Base-by-base conservation (phyloP, 92 coral and sea anemone genomes). In the Porites cylindrica region DNA sequence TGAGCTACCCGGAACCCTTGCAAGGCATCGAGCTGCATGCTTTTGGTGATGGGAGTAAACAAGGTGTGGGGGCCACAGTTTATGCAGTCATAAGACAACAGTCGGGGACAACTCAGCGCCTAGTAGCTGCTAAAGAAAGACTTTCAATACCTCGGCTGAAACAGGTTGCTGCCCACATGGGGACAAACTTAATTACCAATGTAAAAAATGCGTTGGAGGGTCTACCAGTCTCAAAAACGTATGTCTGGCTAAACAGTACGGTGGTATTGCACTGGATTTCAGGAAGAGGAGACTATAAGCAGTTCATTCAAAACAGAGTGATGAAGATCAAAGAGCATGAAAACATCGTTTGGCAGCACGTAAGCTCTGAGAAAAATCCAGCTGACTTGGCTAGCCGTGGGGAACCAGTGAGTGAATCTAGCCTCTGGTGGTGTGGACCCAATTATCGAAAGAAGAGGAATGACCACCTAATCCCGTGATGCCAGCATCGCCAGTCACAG, bases 391-490 rank as follows among this genome's bases (percentile, higher is more conserved):
- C 72, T 17, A 84, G 80, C 32, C 51, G 52, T 16, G 82, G 88
- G 7, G 20, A 19, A 9, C 24, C 12, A 18, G n/a, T 13, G 14
- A 54, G 12, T 54, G 60, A 54, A 54, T n/a, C 70, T n/a, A 4
- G 6, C 14, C 86, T 85, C 12, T 89, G 89, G 89, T 68, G 85
- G 84, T 50, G 59, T 5, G 88, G 91, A 18, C 91, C 91, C 1
- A 80, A 82, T 58, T 81, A 0, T 1, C 61, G 8, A 72, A 53
- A 19, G 21, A 21, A 24, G 87, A 88, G 14, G 32, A 54, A 1
- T 76, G 89, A 88, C 92, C 89, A 14, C 53, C 91, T 5, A 68
- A 88, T 10, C 64, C 76, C 9, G 74, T 81, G 54, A 80, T 82
- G 2, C 17, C 67, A 7, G 43, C 76, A 4, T 70, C 70, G n/a